Evolutionary conservation across 2,797 vertebrate species (phyloP).

Genomic region (Tamandua tetradactyla): DNA sequence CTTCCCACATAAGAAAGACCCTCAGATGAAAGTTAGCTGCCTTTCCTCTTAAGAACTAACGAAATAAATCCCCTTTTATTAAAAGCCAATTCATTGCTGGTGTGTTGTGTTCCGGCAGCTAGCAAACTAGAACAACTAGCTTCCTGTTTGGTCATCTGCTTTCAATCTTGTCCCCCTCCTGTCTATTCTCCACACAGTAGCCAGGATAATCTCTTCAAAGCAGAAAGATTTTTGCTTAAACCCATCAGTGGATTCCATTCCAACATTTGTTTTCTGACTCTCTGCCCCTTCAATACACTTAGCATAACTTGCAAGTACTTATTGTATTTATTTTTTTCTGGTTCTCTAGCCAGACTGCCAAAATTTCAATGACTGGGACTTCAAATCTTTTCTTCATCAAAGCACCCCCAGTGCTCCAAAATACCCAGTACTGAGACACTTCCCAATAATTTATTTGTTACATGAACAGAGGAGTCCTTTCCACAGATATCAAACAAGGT

Average conservation of each 20-base stretch:
- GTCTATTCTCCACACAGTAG: not conserved
- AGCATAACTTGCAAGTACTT: not conserved
- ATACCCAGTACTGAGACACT: not conserved
- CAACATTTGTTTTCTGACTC: not conserved
- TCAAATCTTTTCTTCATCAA: not conserved
- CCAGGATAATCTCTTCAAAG: not conserved
- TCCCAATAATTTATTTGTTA: not conserved
- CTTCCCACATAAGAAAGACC: too few species aligned
- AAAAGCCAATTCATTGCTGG: too few species aligned
- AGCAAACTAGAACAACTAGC: too few species aligned
- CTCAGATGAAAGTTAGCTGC: too few species aligned
- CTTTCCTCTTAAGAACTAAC: too few species aligned
- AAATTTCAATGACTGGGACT: not conserved
- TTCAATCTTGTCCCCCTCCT: not conserved
- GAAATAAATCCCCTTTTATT: too few species aligned
- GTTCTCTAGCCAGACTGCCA: not conserved
- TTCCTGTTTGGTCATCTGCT: not conserved
- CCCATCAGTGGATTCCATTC: not conserved
- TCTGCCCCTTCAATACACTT: not conserved
- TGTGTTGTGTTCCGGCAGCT: too few species aligned
- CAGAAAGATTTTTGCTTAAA: not conserved
- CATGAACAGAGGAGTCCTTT: not conserved
- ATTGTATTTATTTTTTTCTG: not conserved
- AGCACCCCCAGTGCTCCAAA: not conserved
- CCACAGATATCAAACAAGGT: slow-evolving; percentile 2